Conservation (phyloP, 2,113 vertebrate genomes). For the Bufo bufo region DNA sequence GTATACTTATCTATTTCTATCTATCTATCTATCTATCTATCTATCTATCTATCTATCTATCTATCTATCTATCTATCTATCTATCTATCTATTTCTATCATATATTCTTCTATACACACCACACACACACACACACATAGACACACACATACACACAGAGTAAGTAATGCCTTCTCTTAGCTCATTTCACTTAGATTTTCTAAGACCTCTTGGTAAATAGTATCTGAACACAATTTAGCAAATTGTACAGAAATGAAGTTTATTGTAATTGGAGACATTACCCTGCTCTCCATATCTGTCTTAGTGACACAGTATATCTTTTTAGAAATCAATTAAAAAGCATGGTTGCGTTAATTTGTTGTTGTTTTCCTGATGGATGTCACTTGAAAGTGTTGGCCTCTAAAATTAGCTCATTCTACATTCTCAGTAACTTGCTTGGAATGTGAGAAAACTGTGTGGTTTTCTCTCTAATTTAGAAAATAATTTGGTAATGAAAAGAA, state of each 20-base stretch:
- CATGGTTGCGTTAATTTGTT: slow-evolving; percentile 31
- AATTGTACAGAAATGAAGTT: slow-evolving; percentile 8
- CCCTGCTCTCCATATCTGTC: neutral
- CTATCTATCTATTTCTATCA: too few relatives aligned
- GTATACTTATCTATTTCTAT: too few relatives aligned
- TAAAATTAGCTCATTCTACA: slow-evolving; percentile 52
- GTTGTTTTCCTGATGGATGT: slow-evolving; percentile 42
- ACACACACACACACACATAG: too few relatives aligned
- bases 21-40: too few relatives aligned
- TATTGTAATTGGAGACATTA: slow-evolving; percentile 1
- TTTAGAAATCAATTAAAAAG: slow-evolving; percentile 36
- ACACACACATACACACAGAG: too few relatives aligned
- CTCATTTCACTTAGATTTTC: neutral
- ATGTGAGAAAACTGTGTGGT: slow-evolving; percentile 30
- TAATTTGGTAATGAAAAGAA: slow-evolving; percentile 56
- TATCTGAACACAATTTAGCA: neutral
- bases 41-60: too few relatives aligned
- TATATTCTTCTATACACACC: too few relatives aligned
- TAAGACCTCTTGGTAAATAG: neutral
- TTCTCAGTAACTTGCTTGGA: slow-evolving; percentile 40
- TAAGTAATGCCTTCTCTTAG: neutral
- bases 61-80: too few relatives aligned
- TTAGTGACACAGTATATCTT: slow-evolving; percentile 26
- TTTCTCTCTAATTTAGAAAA: slow-evolving; percentile 54
- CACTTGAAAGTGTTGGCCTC: slow-evolving; percentile 43